Conservation (phyloP, 35 echinoderm and acorn worm species). For the Hemicentrotus pulcherrimus region DNA sequence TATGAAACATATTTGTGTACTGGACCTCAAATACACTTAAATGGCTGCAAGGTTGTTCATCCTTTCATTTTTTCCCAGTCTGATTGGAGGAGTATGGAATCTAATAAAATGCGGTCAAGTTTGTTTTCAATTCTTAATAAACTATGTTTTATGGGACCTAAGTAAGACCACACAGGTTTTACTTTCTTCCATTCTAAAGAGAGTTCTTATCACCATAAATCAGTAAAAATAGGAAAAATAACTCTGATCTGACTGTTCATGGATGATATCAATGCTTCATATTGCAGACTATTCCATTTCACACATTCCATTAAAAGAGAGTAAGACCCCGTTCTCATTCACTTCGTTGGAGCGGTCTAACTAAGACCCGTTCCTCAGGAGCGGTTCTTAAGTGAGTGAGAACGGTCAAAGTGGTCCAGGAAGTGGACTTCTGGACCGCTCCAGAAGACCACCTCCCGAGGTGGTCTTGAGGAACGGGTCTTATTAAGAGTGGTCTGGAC, state of each 20-base stretch:
- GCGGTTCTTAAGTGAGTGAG: too few relatives aligned
- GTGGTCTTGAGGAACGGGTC: too few relatives aligned
- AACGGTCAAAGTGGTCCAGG: too few relatives aligned
- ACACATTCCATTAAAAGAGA: not conserved
- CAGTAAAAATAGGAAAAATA: not conserved
- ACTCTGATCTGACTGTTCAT: not conserved
- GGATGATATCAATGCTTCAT: not conserved
- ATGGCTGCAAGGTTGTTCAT: not conserved
- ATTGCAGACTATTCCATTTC: too few relatives aligned
- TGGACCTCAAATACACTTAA: too few relatives aligned
- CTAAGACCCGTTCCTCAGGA: too few relatives aligned
- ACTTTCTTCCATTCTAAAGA: not conserved
- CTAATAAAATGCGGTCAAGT: not conserved
- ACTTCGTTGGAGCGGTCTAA: too few relatives aligned
- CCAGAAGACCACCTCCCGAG: too few relatives aligned
- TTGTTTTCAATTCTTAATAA: not conserved
- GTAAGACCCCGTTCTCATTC: too few relatives aligned
- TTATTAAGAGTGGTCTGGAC: too few relatives aligned
- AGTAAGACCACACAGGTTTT: not conserved
- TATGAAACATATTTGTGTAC: too few relatives aligned
- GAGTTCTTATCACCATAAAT: not conserved
- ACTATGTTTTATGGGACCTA: not conserved
- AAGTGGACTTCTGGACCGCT: too few relatives aligned
- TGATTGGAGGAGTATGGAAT: not conserved
- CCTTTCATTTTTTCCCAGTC: not conserved